phyloP scores from a whole-genome alignment of 1,140 invertebrate species.

The Eufriesea mexicana region DNA sequence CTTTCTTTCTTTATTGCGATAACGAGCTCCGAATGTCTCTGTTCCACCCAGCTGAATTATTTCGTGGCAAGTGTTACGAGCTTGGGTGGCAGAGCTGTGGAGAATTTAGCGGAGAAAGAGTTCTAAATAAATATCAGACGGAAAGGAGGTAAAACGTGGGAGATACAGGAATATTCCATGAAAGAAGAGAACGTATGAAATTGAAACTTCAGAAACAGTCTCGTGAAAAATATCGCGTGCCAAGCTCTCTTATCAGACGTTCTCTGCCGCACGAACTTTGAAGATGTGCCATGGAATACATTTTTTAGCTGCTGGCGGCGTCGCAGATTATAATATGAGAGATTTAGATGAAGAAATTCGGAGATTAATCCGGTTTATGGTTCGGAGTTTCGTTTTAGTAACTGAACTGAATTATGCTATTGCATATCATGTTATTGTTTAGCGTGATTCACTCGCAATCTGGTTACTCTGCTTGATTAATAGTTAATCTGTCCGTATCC shows the following conservation, averaged over 20 bases:
- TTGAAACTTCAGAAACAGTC: neutral
- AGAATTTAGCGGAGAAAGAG: neutral
- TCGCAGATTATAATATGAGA: rapidly evolving
- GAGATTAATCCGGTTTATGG: no score
- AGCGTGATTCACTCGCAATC: no score
- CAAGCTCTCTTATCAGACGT: neutral
- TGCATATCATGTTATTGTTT: no score
- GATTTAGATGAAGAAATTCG: neutral
- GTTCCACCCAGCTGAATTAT: neutral
- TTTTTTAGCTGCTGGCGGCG: neutral
- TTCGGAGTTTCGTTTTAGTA: no score
- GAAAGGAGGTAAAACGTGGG: neutral
- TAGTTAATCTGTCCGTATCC: no score
- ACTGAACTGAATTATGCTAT: no score
- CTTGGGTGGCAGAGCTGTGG: neutral
- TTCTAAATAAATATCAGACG: slow-evolving; percentile 15
- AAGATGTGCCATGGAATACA: neutral
- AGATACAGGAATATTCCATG: slow-evolving; percentile 2
- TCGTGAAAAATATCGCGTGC: slow-evolving; percentile 7
- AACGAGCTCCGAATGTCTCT: neutral
- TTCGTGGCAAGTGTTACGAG: neutral
- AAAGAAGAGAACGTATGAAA: slow-evolving; percentile 13
- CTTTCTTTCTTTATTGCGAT: neutral
- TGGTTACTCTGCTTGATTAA: no score
- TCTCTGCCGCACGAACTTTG: neutral